Evolutionary conservation across 1,140 invertebrate genomes (phyloP).

Genomic region (Papilio xuthus): DNA sequence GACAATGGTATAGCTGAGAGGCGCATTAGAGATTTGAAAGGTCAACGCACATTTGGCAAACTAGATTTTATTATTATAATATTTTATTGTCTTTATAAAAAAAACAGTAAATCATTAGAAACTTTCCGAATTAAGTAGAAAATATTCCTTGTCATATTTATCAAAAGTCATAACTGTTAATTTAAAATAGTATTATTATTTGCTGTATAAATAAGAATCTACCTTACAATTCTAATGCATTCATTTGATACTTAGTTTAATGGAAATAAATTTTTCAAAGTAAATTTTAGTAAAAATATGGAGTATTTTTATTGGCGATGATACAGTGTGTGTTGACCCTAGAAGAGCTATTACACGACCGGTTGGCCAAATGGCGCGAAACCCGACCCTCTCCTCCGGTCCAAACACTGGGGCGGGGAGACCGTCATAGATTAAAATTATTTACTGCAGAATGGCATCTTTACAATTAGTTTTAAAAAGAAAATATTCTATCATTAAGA

Average conservation of each 20-base stretch:
- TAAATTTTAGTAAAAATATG: background rate
- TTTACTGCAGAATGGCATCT: constrained; percentile 12
- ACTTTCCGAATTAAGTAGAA: too few species aligned
- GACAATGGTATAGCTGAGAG: constrained; percentile 64
- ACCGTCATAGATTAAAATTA: constrained; percentile 51
- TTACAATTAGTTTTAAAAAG: background rate
- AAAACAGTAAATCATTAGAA: too few species aligned
- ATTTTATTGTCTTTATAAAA: background rate
- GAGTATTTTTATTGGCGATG: background rate
- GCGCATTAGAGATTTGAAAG: constrained; percentile 60
- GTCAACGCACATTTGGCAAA: constrained; percentile 46
- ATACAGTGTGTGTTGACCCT: constrained; percentile 50
- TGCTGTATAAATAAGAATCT: too few species aligned
- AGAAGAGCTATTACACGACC: constrained; percentile 72
- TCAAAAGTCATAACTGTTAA: too few species aligned
- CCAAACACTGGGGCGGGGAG: constrained; percentile 57
- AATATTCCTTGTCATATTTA: too few species aligned
- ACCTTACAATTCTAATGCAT: background rate
- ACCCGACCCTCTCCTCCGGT: constrained; percentile 67
- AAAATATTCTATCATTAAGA: background rate
- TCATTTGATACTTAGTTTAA: background rate
- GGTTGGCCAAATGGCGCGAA: constrained; percentile 80
- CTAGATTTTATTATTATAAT: background rate
- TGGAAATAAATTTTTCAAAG: too few species aligned
- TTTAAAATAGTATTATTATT: too few species aligned